phyloP scores from a whole-genome alignment of 1,140 invertebrate genomes.

The Philopotamus ludificatus region DNA sequence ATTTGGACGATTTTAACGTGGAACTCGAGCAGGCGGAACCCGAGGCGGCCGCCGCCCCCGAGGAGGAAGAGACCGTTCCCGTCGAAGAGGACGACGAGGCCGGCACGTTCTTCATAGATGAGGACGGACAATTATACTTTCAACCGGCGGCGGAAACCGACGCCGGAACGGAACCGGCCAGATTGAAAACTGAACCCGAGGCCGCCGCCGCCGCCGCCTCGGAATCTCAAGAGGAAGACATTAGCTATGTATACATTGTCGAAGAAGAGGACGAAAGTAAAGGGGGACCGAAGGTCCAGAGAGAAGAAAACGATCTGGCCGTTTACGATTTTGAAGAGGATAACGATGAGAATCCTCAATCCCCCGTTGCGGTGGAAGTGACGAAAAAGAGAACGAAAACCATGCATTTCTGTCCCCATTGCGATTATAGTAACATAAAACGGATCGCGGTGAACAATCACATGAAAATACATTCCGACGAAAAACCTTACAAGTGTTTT shows the following conservation, averaged over 20 bases:
- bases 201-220: background rate
- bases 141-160: constrained; percentile 55
- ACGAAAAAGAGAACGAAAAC: constrained; percentile 56
- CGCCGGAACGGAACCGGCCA: background rate
- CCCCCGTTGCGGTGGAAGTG: constrained; percentile 56
- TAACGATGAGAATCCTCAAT: constrained; percentile 54
- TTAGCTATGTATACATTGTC: constrained; percentile 88
- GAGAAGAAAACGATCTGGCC: constrained; percentile 59
- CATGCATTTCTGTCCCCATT: constrained; percentile 83
- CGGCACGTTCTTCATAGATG: constrained; percentile 70
- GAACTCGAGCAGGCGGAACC: constrained; percentile 65
- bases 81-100: constrained; percentile 54
- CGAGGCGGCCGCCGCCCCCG: constrained; percentile 27
- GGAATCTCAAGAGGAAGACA: constrained; percentile 59
- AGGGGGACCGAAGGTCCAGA: constrained; percentile 58
- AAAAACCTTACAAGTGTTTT: constrained; percentile 86
- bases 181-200: background rate
- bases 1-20: constrained; percentile 81
- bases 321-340: constrained; percentile 69
- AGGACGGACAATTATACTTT: constrained; percentile 70
- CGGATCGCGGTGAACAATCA: constrained; percentile 77
- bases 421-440: constrained; percentile 86
- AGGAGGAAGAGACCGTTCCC: constrained; percentile 54
- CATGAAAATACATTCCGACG: constrained; percentile 88
- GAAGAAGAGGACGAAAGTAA: constrained; percentile 67